These are phyloP conservation scores for Microdon myrmicae DNA, from an alignment of 2,888 invertebrate genomes.

Conservation along the genomic window DNA sequence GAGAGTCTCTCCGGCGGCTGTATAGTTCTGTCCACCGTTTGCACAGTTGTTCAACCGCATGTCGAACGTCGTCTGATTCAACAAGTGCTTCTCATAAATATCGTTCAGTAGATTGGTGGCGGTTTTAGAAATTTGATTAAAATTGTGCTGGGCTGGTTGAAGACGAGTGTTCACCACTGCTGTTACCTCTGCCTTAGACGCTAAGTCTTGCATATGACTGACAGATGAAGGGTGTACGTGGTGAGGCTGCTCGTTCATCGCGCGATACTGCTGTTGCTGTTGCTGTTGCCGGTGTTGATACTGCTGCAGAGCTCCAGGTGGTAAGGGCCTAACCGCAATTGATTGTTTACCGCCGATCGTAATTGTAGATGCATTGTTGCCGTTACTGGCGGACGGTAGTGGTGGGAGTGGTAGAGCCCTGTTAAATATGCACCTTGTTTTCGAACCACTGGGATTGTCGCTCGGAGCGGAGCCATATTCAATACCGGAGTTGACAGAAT, in stretches of 20 bases:
- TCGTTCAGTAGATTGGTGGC: conserved; percentile 61
- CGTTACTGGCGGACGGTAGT: conserved; percentile 8
- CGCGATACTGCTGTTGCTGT: conserved; percentile 38
- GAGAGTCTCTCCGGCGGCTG: not conserved
- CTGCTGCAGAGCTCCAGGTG: conserved; percentile 35
- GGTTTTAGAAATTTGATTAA: conserved; percentile 63
- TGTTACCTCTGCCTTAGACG: conserved; percentile 45
- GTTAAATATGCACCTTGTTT: conserved; percentile 36
- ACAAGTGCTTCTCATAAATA: conserved; percentile 62
- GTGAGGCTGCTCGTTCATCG: conserved; percentile 22
- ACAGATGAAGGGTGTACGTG: conserved; percentile 18
- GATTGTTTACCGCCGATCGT: conserved; percentile 53
- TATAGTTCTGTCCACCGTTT: conserved; percentile 1
- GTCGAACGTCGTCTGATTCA: conserved; percentile 61
- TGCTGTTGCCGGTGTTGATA: conserved; percentile 23
- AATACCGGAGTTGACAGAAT: conserved; percentile 32
- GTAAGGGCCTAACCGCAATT: conserved; percentile 54
- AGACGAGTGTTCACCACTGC: conserved; percentile 49
- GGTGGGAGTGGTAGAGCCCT: conserved; percentile 13
- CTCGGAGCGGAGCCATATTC: conserved; percentile 28
- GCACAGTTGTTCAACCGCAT: conserved; percentile 27
- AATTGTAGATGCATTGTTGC: conserved; percentile 26
- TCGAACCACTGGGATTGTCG: conserved; percentile 34
- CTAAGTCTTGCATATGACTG: conserved; percentile 23
- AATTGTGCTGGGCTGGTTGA: conserved; percentile 54